phyloP scores from a whole-genome alignment of 1,140 invertebrate genomes.

The Trinorchestia longiramus region DNA sequence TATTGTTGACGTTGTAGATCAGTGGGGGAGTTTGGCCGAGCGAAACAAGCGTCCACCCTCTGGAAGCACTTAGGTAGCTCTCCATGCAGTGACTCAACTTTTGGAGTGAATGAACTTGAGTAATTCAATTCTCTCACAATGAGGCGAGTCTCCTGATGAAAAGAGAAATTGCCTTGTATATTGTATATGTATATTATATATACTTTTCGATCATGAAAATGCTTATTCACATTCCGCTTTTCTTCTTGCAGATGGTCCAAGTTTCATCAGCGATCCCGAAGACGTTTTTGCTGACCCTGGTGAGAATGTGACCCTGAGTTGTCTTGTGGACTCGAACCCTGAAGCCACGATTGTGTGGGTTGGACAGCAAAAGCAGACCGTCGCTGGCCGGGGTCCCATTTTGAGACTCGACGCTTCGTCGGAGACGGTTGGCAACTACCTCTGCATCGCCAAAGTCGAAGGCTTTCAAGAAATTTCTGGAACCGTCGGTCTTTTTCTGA shows the following conservation, averaged over 20 bases:
- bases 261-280: conserved; percentile 69
- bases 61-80: too few species aligned
- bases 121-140: too few species aligned
- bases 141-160: too few species aligned
- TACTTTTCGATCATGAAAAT: neutral
- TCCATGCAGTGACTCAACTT: too few species aligned
- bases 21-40: too few species aligned
- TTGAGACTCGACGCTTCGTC: conserved; percentile 75
- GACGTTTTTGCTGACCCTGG: conserved; percentile 70
- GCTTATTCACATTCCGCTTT: neutral
- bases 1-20: too few species aligned
- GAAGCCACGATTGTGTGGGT: conserved; percentile 71
- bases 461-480: conserved; percentile 81
- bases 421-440: conserved; percentile 85
- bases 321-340: conserved; percentile 72
- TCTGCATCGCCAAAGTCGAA: conserved; percentile 84
- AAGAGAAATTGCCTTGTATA: too few species aligned
- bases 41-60: too few species aligned
- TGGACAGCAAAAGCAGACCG: conserved; percentile 62
- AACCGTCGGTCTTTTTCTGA: conserved; percentile 66
- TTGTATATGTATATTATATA: neutral
- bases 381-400: conserved; percentile 65
- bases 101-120: too few species aligned
- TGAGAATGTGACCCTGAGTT: conserved; percentile 69
- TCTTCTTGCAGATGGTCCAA: conserved; percentile 70